A percentile compares a stretch with the other conserved stretches of the same genome.
Evolutionary conservation across 1,140 invertebrate species (phyloP).

Genomic region (Diuraphis noxia): DNA sequence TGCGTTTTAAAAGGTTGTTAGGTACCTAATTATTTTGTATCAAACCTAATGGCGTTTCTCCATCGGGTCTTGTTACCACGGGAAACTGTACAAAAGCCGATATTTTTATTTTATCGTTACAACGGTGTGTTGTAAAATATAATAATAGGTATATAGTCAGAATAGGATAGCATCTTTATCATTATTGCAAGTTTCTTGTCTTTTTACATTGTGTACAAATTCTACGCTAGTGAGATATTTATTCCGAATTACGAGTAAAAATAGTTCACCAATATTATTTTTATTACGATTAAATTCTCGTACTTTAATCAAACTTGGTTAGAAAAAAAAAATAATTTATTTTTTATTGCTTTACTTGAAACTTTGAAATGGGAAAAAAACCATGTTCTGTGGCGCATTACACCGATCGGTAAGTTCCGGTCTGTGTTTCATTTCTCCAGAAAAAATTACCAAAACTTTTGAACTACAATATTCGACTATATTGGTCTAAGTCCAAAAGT

Average conservation of each 20-base stretch:
- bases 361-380: not conserved
- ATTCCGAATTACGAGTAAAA: not conserved
- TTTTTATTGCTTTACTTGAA: slow-evolving; percentile 21
- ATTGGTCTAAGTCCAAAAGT: not conserved
- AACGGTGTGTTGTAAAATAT: not conserved
- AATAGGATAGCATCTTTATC: not conserved
- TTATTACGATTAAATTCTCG: not conserved
- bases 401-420: not conserved
- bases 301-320: not conserved
- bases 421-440: not conserved
- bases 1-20: not conserved
- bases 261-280: not conserved
- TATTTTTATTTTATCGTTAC: not conserved
- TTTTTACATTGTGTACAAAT: not conserved
- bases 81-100: not conserved
- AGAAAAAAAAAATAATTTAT: not conserved
- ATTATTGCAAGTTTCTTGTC: not conserved
- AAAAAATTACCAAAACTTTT: slow-evolving; percentile 12
- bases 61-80: not conserved
- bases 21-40: not conserved
- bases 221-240: not conserved
- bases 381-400: not conserved
- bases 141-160: not conserved
- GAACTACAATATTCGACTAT: not conserved
- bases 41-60: not conserved